phyloP scores from a whole-genome alignment of 2,113 vertebrate species.

The Acanthochromis polyacanthus region DNA sequence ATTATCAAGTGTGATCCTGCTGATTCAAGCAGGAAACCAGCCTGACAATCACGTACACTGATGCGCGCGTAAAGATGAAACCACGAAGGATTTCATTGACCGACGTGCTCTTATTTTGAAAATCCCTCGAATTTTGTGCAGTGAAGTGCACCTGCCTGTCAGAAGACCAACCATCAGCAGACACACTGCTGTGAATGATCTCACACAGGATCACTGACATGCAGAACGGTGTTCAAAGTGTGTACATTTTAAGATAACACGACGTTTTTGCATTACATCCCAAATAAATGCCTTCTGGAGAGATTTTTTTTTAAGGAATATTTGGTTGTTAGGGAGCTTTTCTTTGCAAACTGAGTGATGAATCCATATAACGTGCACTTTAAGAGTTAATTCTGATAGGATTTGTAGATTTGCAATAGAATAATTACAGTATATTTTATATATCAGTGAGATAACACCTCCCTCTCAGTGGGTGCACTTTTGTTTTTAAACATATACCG shows the following conservation, averaged over 20 bases:
- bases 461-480: background rate
- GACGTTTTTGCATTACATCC: background rate
- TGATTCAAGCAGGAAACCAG: background rate
- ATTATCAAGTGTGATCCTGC: background rate
- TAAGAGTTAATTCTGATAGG: background rate
- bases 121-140: constrained; percentile 35
- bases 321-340: too few relatives aligned
- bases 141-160: constrained; percentile 38
- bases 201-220: constrained; percentile 1
- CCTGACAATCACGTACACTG: background rate
- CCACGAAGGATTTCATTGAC: background rate
- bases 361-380: background rate
- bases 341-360: background rate
- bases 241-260: background rate
- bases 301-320: background rate
- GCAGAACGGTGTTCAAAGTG: background rate
- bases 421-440: constrained; percentile 12
- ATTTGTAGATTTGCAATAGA: constrained; percentile 1
- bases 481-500: constrained; percentile 57
- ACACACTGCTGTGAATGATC: background rate
- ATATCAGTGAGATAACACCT: constrained; percentile 8
- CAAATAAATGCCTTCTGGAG: background rate
- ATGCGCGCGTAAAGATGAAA: background rate
- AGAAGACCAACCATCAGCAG: constrained; percentile 1
- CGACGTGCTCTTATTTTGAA: constrained; percentile 36